phyloP scores from a whole-genome alignment of 1,140 invertebrate genomes.

The Druon quercuslanigerum region DNA sequence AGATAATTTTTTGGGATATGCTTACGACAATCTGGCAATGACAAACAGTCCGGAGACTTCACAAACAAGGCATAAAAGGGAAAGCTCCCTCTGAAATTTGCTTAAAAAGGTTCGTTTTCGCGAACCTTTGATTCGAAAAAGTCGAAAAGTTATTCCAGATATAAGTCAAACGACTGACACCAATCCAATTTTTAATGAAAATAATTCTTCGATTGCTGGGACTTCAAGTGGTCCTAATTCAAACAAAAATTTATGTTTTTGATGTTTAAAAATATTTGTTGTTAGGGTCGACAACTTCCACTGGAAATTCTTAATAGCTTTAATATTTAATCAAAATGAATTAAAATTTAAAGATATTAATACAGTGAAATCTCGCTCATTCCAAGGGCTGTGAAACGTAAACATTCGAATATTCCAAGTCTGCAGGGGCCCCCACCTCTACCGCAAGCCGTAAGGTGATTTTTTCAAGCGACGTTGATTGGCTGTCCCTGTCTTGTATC shows the following conservation, averaged over 20 bases:
- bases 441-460: too few species aligned
- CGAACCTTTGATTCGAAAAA: background rate
- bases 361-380: too few species aligned
- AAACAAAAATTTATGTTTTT: background rate
- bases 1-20: constrained; percentile 81
- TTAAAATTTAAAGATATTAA: too few species aligned
- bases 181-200: background rate
- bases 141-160: constrained; percentile 13
- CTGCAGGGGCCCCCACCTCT: too few species aligned
- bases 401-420: too few species aligned
- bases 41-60: constrained; percentile 76
- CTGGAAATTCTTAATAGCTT: too few species aligned
- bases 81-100: constrained; percentile 66
- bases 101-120: constrained; percentile 20
- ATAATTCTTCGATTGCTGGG: background rate
- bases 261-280: background rate
- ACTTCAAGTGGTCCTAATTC: background rate
- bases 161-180: background rate
- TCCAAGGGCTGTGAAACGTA: too few species aligned
- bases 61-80: constrained; percentile 63
- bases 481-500: too few species aligned
- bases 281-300: background rate
- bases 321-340: too few species aligned
- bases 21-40: constrained; percentile 83
- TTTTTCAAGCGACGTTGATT: too few species aligned